These are phyloP conservation scores for Peromyscus attwateri DNA, from an alignment of 2,797 vertebrate species.

Conservation along the genomic window DNA sequence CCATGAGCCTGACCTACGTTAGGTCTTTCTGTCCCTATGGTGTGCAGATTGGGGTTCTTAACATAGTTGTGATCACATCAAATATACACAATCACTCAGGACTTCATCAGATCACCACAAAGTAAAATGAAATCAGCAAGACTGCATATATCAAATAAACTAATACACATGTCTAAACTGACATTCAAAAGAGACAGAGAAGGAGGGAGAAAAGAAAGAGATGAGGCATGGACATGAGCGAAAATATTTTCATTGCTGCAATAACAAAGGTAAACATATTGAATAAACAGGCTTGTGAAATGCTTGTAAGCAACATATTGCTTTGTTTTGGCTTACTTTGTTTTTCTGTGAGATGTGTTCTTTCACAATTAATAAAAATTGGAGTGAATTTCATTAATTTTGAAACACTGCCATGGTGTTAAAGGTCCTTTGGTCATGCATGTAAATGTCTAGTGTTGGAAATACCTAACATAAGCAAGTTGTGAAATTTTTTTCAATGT, in stretches of 20 bases:
- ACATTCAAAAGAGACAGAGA: background rate
- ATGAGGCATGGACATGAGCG: background rate
- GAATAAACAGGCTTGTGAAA: background rate
- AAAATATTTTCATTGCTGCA: background rate
- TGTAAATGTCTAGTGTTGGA: slow-evolving; percentile 32
- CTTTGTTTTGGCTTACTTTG: background rate
- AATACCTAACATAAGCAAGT: slow-evolving; percentile 43
- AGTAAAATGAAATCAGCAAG: background rate
- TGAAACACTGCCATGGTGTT: slow-evolving; percentile 18
- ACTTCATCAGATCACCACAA: background rate
- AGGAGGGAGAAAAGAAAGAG: background rate
- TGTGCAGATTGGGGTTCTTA: background rate
- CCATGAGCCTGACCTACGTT: background rate
- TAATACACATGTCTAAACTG: background rate
- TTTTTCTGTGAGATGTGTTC: background rate
- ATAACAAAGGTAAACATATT: slow-evolving; percentile 14
- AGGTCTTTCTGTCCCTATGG: too few species aligned
- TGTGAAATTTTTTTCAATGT: background rate
- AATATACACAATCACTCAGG: background rate
- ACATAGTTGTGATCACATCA: background rate
- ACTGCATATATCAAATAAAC: background rate
- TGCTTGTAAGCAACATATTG: background rate
- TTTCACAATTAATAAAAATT: slow-evolving; percentile 45
- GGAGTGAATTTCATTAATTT: slow-evolving; percentile 25
- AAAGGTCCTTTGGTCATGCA: slow-evolving; percentile 28